Conservation (phyloP, 2,888 invertebrate genomes). For the Agrotis puta region DNA sequence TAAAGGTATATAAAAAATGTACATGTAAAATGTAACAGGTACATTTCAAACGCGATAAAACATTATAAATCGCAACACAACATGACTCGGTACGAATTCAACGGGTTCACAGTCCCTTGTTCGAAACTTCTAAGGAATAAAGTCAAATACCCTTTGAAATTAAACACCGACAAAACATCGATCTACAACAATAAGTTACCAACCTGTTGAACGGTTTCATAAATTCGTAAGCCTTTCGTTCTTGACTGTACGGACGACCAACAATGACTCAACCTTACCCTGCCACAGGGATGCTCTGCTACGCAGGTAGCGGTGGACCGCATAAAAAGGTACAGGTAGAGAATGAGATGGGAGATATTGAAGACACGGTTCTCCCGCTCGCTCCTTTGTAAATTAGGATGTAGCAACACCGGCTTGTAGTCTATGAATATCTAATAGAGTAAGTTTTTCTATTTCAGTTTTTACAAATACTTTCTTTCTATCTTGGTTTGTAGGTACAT, state of each 20-base stretch:
- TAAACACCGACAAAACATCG: constrained; percentile 60
- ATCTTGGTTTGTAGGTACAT: not conserved
- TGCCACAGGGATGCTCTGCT: constrained; percentile 68
- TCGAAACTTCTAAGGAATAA: constrained; percentile 40
- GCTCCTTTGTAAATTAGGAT: constrained; percentile 63
- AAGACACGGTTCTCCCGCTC: constrained; percentile 50
- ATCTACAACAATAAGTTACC: constrained; percentile 58
- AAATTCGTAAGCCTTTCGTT: constrained; percentile 67
- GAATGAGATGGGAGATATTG: constrained; percentile 59
- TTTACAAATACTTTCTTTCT: constrained; percentile 19
- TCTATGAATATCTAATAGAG: constrained; percentile 63
- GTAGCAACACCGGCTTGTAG: constrained; percentile 53
- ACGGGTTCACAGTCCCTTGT: constrained; percentile 32
- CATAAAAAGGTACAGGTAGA: constrained; percentile 76
- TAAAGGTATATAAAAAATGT: too few species aligned
- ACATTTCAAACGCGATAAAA: not conserved
- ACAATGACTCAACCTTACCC: constrained; percentile 70
- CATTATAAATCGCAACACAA: constrained; percentile 13
- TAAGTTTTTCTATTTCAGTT: constrained; percentile 58
- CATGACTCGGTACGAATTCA: constrained; percentile 48
- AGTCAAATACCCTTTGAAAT: constrained; percentile 58
- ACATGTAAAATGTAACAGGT: not conserved
- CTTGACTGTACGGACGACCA: constrained; percentile 60
- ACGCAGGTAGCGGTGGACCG: constrained; percentile 70
- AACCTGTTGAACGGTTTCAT: constrained; percentile 71